Percentiles rank a stretch among this genome's conserved stretches.
Evolutionary conservation across 2,888 invertebrate species (phyloP).

Genomic region (Seira sanloemensis): DNA sequence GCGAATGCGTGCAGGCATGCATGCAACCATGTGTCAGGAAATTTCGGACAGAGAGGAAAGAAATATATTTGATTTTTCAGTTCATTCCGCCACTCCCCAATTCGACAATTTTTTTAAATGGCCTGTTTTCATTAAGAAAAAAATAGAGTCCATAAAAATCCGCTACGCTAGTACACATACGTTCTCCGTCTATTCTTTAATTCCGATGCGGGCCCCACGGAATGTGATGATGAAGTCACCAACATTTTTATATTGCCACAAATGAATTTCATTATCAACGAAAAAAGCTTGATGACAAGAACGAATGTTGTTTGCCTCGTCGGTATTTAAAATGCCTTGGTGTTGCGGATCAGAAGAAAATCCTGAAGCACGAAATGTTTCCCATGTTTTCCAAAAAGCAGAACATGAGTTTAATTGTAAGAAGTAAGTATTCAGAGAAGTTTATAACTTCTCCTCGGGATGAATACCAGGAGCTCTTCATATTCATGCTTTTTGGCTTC

Average conservation of each 20-base stretch:
- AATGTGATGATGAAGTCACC: conserved; percentile 1
- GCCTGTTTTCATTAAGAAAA: neutral
- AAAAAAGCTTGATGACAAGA: conserved; percentile 45
- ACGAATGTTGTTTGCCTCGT: conserved; percentile 45
- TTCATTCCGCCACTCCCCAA: neutral
- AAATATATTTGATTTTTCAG: neutral
- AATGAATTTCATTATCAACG: conserved; percentile 55
- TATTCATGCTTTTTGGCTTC: neutral
- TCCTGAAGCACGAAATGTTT: neutral
- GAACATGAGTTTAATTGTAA: conserved; percentile 1
- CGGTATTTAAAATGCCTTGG: neutral
- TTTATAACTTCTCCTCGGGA: neutral
- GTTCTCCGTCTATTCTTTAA: neutral
- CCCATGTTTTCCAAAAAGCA: neutral
- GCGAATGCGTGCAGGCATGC: conserved; percentile 34
- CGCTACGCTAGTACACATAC: too few relatives aligned
- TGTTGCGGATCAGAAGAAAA: neutral
- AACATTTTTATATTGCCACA: conserved; percentile 26
- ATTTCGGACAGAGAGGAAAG: conserved; percentile 28
- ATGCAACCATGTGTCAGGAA: conserved; percentile 38
- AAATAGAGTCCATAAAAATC: conserved; percentile 19
- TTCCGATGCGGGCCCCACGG: neutral
- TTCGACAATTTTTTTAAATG: neutral
- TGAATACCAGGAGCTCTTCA: neutral
- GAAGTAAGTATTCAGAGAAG: neutral